These are phyloP conservation scores for Antheraea mylitta DNA, from an alignment of 1,140 invertebrate genomes.

Conservation along the genomic window DNA sequence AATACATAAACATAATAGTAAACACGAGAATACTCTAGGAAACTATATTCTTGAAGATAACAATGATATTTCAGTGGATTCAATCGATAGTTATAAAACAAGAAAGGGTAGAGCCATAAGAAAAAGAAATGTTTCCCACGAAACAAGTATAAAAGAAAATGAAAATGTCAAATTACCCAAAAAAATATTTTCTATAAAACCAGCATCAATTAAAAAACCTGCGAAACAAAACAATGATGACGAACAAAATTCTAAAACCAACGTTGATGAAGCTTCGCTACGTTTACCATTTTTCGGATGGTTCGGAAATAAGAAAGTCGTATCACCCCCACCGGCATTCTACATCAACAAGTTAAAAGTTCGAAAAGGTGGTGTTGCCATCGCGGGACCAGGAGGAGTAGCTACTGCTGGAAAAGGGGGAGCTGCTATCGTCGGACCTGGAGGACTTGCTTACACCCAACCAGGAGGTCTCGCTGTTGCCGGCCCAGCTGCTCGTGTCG, in stretches of 20 bases:
- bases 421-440: slow-evolving; percentile 86
- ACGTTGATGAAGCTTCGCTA: slow-evolving; percentile 39
- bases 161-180: slow-evolving; percentile 32
- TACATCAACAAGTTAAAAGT: slow-evolving; percentile 84
- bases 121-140: slow-evolving; percentile 43
- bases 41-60: slow-evolving; percentile 20
- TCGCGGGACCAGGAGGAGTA: slow-evolving; percentile 86
- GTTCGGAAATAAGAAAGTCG: slow-evolving; percentile 57
- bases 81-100: slow-evolving; percentile 21
- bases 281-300: slow-evolving; percentile 56
- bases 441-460: slow-evolving; percentile 84
- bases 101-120: slow-evolving; percentile 51
- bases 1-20: slow-evolving; percentile 23
- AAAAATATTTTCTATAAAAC: slow-evolving; percentile 48
- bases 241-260: not conserved
- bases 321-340: slow-evolving; percentile 76
- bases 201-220: slow-evolving; percentile 35
- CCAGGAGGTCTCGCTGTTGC: slow-evolving; percentile 84
- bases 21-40: slow-evolving; percentile 18
- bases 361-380: slow-evolving; percentile 84
- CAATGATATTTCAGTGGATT: slow-evolving; percentile 14
- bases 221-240: not conserved
- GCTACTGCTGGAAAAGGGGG: slow-evolving; percentile 86
- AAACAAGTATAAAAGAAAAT: slow-evolving; percentile 33
- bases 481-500: slow-evolving; percentile 82